Evolutionary conservation across 1,140 invertebrate genomes (phyloP).

Genomic region (Glossosoma conforme): DNA sequence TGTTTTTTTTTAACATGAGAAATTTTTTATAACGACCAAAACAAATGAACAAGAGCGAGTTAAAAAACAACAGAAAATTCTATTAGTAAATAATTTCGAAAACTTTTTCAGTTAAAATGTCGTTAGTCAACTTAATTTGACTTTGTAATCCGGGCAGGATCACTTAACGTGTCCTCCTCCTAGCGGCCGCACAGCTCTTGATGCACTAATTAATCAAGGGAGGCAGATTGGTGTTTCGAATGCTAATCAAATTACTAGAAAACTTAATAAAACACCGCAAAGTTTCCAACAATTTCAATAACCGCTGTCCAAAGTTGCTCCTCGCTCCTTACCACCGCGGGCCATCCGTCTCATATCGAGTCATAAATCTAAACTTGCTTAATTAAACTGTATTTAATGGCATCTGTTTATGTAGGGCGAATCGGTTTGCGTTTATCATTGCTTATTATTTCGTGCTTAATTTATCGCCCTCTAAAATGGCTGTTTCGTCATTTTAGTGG

Average conservation of each 20-base stretch:
- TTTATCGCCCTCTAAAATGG: too few species aligned
- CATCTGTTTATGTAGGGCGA: too few species aligned
- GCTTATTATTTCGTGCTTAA: too few species aligned
- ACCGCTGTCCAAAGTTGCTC: slow-evolving; percentile 16
- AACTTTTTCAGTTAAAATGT: too few species aligned
- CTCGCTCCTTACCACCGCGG: neutral
- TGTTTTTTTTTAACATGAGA: too few species aligned
- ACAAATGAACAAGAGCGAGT: too few species aligned
- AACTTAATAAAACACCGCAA: slow-evolving; percentile 23
- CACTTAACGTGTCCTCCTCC: neutral
- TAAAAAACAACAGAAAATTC: too few species aligned
- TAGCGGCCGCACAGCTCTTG: neutral
- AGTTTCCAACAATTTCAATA: slow-evolving; percentile 28
- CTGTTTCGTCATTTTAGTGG: too few species aligned
- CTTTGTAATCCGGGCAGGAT: neutral
- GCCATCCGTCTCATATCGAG: slow-evolving; percentile 12
- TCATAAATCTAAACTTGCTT: slow-evolving; percentile 10
- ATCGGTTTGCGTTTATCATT: too few species aligned
- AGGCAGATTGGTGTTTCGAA: slow-evolving; percentile 12
- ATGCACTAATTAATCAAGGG: slow-evolving; percentile 22
- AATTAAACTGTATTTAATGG: neutral
- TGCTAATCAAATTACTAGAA: slow-evolving; percentile 26
- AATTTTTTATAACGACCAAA: too few species aligned
- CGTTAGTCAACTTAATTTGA: too few species aligned
- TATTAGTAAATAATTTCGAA: too few species aligned